A percentile compares a stretch with the other conserved stretches of the same genome.
phyloP scores from a whole-genome alignment of 2,797 vertebrate genomes.

The Lophotriccus pileatus region DNA sequence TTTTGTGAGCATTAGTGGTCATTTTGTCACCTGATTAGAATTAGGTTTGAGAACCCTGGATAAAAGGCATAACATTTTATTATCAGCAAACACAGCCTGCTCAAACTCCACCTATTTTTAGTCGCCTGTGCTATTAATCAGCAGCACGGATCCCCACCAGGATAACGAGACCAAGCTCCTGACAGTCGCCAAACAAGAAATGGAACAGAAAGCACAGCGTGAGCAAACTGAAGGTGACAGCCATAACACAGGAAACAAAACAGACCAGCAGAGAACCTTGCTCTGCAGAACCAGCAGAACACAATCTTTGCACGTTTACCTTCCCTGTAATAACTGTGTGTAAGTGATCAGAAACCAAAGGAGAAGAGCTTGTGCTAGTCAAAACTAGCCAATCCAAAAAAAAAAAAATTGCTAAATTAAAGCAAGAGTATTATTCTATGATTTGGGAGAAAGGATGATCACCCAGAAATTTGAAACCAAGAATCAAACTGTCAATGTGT shows the following conservation, averaged over 20 bases:
- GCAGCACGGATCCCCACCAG: neutral
- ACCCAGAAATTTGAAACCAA: neutral
- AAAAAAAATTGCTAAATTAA: neutral
- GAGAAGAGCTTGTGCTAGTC: neutral
- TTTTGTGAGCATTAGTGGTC: neutral
- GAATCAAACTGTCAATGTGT: neutral
- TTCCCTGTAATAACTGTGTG: neutral
- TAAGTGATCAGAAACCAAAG: neutral
- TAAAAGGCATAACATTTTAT: neutral
- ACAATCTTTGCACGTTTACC: neutral
- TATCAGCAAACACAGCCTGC: neutral
- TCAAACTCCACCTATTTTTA: constrained; percentile 19
- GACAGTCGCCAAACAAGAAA: neutral
- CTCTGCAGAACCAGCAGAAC: neutral
- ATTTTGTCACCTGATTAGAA: neutral
- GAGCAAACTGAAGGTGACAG: neutral
- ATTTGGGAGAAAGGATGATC: neutral
- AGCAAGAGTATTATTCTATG: neutral
- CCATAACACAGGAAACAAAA: neutral
- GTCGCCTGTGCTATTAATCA: neutral
- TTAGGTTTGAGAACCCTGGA: neutral
- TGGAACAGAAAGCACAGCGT: neutral
- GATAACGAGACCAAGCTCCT: neutral
- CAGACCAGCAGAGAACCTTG: neutral
- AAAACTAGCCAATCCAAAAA: neutral